A percentile compares a stretch with the other conserved stretches of the same genome.
These are phyloP conservation scores for Eupsilia transversa DNA, from an alignment of 2,888 invertebrate species.

Conservation along the genomic window DNA sequence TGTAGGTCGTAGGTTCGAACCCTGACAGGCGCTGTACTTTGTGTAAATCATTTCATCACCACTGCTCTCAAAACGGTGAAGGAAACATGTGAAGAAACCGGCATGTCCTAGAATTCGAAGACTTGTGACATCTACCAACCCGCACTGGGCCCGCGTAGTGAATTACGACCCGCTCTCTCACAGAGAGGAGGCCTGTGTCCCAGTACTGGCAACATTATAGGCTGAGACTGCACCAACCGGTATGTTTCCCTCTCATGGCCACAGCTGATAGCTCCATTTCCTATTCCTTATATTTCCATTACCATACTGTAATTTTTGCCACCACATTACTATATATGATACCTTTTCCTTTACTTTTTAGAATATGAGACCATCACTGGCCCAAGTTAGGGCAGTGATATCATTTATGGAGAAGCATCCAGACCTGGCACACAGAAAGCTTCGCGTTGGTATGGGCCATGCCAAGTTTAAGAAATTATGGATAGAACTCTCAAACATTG, in stretches of 20 bases:
- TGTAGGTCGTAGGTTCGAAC: too few relatives aligned
- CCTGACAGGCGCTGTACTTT: too few relatives aligned
- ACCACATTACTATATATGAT: neutral
- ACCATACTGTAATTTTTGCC: neutral
- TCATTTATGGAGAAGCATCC: constrained; percentile 83
- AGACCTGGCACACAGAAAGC: constrained; percentile 78
- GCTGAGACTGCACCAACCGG: neutral
- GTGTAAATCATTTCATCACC: too few relatives aligned
- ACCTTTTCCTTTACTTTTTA: constrained; percentile 53
- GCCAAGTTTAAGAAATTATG: constrained; percentile 81
- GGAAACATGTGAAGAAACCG: too few relatives aligned
- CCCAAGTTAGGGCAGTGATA: constrained; percentile 81
- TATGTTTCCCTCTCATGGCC: neutral
- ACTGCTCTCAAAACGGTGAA: too few relatives aligned
- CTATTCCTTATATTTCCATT: neutral
- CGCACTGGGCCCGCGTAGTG: too few relatives aligned
- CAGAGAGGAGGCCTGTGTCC: too few relatives aligned
- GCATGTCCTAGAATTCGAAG: too few relatives aligned
- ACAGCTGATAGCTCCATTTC: neutral
- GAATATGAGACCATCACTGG: constrained; percentile 80
- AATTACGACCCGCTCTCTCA: too few relatives aligned
- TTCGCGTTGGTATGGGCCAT: constrained; percentile 76
- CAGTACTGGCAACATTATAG: too few relatives aligned
- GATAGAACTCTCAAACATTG: constrained; percentile 78
- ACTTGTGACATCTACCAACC: too few relatives aligned